Evolutionary conservation across 2,797 vertebrate genomes (phyloP), one percentile per base, ranked within the genome.

Genomic region (Enteromius paludinosus): DNA sequence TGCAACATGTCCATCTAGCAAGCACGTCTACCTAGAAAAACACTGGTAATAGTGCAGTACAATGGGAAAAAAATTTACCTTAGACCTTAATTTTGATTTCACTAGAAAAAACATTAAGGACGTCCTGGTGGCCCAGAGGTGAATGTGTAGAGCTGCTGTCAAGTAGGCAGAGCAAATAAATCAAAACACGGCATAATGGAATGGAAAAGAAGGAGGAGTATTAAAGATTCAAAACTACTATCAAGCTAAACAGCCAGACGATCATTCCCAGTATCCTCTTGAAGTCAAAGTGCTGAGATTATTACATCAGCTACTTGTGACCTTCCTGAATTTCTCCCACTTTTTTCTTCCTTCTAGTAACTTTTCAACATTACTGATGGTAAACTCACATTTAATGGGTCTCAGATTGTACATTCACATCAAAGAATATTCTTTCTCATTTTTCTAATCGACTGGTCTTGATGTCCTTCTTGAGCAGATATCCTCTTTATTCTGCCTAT

Each of bases 391-490:
- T 45, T 15, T 28, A 54, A 28, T 20, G 23, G 33, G 59, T 74
- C 15, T 25, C 23, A 17, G 62, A 66, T 78, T 9, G 2, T 68
- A 68, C 28, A 49, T 78, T 74, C 30, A 74, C 18, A 15, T 1
- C 47, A 4, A 28, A 5, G 54, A 38, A 72, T 68, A 82, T 56
- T 41, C 33, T 1, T 72, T 54, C 4, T 12, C 1, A 38, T 38
- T 65, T 62, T 61, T 72, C 28, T 61, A 64, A 62, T 17, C 38
- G 70, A 81, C 43, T 35, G 10, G n/a, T 81, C 59, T 65, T 66
- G n/a, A 64, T 65, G 15, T 25, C 45, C 59, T 81, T 38, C 69
- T 73, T 45, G 1, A 7, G 30, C 61, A 73, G 59, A 25, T 71
- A 72, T 72, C 71, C 33, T 74, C 70, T 43, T 73, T 74, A 65